phyloP scores from a whole-genome alignment of 2,888 invertebrate species.

The Ennomos fuscantarius region DNA sequence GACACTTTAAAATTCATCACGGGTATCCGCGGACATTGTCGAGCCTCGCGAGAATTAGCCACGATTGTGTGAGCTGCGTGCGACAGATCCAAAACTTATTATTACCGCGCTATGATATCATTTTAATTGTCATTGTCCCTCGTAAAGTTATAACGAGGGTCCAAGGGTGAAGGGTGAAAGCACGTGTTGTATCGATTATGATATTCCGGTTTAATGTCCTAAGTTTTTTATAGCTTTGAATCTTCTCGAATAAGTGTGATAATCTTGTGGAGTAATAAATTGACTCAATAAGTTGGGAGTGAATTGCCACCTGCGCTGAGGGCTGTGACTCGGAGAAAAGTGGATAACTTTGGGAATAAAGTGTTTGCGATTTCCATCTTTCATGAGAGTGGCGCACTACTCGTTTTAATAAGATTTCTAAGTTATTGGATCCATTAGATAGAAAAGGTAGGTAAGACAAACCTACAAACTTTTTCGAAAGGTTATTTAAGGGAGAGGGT shows the following conservation, averaged over 20 bases:
- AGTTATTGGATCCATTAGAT: no score
- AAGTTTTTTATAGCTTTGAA: conserved; percentile 40
- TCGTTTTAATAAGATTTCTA: background rate
- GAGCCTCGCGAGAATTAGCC: conserved; percentile 54
- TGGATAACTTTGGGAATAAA: conserved; percentile 15
- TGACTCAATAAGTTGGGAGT: conserved; percentile 21
- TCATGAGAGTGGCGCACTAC: background rate
- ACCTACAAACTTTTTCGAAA: no score
- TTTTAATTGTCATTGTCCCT: conserved; percentile 78
- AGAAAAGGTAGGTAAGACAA: no score
- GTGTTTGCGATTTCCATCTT: conserved; percentile 7
- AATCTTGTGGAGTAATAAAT: conserved; percentile 37
- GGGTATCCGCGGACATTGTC: conserved; percentile 56
- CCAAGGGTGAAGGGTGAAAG: conserved; percentile 71
- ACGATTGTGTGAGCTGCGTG: conserved; percentile 55
- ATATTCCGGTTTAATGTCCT: conserved; percentile 51
- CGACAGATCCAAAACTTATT: conserved; percentile 37
- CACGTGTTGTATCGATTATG: conserved; percentile 64
- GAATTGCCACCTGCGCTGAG: conserved; percentile 26
- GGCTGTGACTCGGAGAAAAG: conserved; percentile 13
- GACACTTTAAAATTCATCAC: conserved; percentile 65
- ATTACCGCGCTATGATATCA: conserved; percentile 62
- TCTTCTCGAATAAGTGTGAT: conserved; percentile 29
- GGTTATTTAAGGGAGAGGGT: no score
- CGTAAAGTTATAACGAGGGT: conserved; percentile 67